Conservation (phyloP, 2,888 invertebrate species). For the Nesidiocoris tenuis region DNA sequence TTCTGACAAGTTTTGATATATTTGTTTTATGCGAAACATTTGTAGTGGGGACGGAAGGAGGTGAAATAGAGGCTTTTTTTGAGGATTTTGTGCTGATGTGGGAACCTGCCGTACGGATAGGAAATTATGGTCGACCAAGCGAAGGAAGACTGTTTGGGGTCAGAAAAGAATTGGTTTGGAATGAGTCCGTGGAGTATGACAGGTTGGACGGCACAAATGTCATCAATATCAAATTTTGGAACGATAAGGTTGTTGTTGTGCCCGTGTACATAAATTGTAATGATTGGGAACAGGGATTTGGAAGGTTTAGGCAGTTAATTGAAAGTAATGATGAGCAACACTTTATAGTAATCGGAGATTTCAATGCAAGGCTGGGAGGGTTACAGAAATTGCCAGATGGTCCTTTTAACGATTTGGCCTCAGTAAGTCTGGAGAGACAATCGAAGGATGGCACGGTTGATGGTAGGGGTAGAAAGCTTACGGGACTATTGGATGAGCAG, state of each 20-base stretch:
- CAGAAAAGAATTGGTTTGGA: neutral
- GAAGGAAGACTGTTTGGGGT: neutral
- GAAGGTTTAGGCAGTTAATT: neutral
- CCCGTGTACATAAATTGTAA: slow-evolving; percentile 23
- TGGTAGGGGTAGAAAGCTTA: neutral
- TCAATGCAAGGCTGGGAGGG: neutral
- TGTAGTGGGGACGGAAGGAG: neutral
- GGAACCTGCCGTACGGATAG: neutral
- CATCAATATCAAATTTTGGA: neutral
- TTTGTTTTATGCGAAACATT: slow-evolving; percentile 19
- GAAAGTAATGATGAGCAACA: neutral
- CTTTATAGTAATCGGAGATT: neutral
- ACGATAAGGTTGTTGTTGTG: neutral
- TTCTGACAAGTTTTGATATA: neutral
- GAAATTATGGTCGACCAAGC: neutral
- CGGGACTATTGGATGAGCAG: neutral
- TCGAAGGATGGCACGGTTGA: slow-evolving; percentile 3
- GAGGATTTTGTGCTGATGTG: neutral
- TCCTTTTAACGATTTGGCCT: neutral
- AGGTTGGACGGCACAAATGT: neutral
- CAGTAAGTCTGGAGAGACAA: neutral
- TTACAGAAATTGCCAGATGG: neutral
- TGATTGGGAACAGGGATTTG: slow-evolving; percentile 8
- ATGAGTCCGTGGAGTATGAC: neutral
- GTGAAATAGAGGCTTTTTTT: neutral